A percentile compares a stretch with the other conserved stretches of the same genome.
Evolutionary conservation across 2,888 invertebrate genomes (phyloP).

Genomic region (Lasioglossum oenotherae): DNA sequence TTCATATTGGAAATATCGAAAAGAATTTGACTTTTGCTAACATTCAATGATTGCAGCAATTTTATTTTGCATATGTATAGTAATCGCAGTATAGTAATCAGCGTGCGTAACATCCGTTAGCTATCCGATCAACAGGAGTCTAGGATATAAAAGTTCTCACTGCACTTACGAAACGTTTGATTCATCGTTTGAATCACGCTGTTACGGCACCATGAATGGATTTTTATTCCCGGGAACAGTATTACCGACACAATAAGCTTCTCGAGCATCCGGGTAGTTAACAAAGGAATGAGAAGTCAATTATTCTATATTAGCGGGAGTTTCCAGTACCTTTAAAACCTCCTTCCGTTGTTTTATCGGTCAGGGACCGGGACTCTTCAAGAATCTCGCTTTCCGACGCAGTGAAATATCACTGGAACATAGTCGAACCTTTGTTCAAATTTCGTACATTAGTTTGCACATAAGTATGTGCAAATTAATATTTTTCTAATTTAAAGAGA

Average conservation of each 20-base stretch:
- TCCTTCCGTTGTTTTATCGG: neutral
- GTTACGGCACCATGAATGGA: neutral
- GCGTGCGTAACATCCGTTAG: neutral
- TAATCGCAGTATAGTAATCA: neutral
- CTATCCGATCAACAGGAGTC: neutral
- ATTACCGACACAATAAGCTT: neutral
- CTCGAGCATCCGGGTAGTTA: neutral
- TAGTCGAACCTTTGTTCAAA: neutral
- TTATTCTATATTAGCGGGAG: neutral
- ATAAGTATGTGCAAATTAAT: neutral
- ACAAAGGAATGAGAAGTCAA: conserved; percentile 14
- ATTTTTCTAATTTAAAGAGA: neutral
- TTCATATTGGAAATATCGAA: too few relatives aligned
- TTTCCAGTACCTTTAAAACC: neutral
- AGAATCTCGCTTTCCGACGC: neutral
- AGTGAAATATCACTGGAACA: neutral
- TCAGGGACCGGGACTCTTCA: neutral
- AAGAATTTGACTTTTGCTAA: neutral
- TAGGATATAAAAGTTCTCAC: neutral
- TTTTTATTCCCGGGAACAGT: conserved; percentile 1
- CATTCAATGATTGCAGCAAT: neutral
- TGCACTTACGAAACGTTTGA: conserved; percentile 6
- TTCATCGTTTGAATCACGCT: neutral
- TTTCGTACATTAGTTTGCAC: too few relatives aligned
- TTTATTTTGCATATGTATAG: neutral